Percentiles rank a stretch among this genome's conserved stretches.
Conservation (phyloP, 2,797 vertebrate species). For the Cynopterus sphinx region DNA sequence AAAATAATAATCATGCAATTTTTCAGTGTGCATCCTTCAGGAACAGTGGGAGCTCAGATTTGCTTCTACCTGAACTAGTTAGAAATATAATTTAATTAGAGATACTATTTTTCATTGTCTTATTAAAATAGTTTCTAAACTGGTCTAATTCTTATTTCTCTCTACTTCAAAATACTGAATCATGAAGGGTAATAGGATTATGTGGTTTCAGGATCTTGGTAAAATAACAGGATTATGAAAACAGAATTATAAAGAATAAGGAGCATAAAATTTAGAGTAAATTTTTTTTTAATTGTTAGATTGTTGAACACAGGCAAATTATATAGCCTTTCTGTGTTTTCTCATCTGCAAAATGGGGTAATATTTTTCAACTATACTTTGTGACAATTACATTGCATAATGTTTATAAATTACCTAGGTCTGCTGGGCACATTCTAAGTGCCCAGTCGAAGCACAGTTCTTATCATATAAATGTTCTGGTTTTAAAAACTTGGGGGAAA, state of each 20-base stretch:
- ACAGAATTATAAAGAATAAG: not conserved
- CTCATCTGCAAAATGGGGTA: not conserved
- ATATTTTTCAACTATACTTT: not conserved
- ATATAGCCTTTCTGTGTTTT: not conserved
- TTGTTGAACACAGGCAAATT: not conserved
- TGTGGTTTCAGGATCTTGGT: not conserved
- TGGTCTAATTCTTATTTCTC: not conserved
- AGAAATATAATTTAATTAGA: not conserved
- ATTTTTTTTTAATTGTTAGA: not conserved
- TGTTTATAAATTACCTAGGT: not conserved
- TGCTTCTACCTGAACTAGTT: not conserved
- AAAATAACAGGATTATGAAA: not conserved
- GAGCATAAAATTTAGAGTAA: not conserved
- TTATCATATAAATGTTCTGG: not conserved
- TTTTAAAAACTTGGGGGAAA: not conserved
- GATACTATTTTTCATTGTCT: not conserved
- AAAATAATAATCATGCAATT: not conserved
- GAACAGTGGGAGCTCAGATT: not conserved
- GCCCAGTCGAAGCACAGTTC: not conserved
- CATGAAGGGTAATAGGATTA: not conserved
- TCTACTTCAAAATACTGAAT: not conserved
- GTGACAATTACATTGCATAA: not conserved
- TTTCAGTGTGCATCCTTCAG: not conserved
- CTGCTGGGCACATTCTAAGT: not conserved
- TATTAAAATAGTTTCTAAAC: not conserved